phyloP scores from a whole-genome alignment of 2,797 vertebrate species.

The Morelia viridis region DNA sequence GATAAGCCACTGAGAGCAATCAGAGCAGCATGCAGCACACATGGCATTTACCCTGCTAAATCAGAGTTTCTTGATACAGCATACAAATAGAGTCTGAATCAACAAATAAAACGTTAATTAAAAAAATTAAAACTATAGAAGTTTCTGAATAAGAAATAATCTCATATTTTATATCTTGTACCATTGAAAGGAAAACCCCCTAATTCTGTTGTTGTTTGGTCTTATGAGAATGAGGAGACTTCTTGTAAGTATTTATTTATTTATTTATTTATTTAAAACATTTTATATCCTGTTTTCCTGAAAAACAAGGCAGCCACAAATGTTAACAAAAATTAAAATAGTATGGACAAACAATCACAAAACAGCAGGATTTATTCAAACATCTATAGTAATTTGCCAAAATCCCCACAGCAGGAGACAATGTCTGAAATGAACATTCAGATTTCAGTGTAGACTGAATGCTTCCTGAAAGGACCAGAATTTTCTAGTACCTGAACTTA shows the following conservation, averaged over 20 bases:
- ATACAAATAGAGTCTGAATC: background rate
- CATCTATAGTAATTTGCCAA: background rate
- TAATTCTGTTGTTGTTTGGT: conserved; percentile 3
- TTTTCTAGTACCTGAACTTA: background rate
- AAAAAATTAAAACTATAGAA: background rate
- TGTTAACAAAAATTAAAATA: background rate
- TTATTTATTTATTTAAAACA: background rate
- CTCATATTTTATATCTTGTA: conserved; percentile 21
- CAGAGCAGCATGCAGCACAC: background rate
- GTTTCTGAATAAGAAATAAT: conserved; percentile 4
- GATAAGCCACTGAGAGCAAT: background rate
- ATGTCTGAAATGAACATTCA: background rate
- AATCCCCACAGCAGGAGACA: background rate
- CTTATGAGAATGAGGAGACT: conserved; percentile 17
- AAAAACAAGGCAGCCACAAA: background rate
- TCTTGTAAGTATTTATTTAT: background rate
- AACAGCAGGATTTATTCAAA: background rate
- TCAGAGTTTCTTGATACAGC: background rate
- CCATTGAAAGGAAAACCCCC: background rate
- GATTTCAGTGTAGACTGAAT: background rate
- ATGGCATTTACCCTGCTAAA: background rate
- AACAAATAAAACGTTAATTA: background rate
- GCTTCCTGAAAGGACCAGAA: background rate
- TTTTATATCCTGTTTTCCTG: background rate
- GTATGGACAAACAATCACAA: background rate